phyloP scores from a whole-genome alignment of 2,113 vertebrate genomes.

The human (Homo sapiens) region GRCh38 chr3:139070501-139071000 shows the following conservation, averaged over 20 bases:
- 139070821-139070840: not conserved
- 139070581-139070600: not conserved
- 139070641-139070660: not conserved
- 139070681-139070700: not conserved
- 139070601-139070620: not conserved
- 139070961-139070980: not conserved
- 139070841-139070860: not conserved
- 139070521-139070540: not conserved
- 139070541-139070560: not conserved
- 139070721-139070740: not conserved
- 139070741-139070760: not conserved
- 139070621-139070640: not conserved
- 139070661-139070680: not conserved
- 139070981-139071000: not conserved
- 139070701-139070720: not conserved
- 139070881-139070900: not conserved
- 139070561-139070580: not conserved
- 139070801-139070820: not conserved
- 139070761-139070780: not conserved
- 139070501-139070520: not conserved
- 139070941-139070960: not conserved
- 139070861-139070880: not conserved
- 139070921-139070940: not conserved
- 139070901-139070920: not conserved
- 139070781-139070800: not conserved